phyloP scores from a whole-genome alignment of 1,140 invertebrate genomes.

The Pteromalus puparum region DNA sequence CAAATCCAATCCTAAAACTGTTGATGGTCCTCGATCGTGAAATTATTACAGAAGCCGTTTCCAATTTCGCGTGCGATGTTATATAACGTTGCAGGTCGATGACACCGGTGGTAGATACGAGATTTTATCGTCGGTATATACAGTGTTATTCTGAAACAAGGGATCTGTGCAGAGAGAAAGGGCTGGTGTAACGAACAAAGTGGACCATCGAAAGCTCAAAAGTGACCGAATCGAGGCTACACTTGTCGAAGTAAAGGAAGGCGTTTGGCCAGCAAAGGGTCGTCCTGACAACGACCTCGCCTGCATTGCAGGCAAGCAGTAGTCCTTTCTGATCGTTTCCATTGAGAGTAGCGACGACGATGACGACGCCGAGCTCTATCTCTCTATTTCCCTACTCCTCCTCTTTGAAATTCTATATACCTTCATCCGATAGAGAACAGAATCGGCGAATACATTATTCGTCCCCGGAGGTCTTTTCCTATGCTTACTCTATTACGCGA shows the following conservation, averaged over 20 bases:
- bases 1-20: background rate
- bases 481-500: no score
- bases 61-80: no score
- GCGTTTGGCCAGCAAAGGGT: conserved; percentile 57
- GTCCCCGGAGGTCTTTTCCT: no score
- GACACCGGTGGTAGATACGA: no score
- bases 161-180: background rate
- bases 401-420: conserved; percentile 40
- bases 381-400: conserved; percentile 21
- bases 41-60: background rate
- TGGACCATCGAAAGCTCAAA: background rate
- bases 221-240: background rate
- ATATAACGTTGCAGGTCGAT: no score
- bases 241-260: background rate
- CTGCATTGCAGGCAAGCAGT: conserved; percentile 69
- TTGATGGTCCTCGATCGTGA: background rate
- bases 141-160: background rate
- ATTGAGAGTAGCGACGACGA: background rate
- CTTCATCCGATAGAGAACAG: background rate
- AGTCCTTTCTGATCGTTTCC: conserved; percentile 31
- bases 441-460: conserved; percentile 24
- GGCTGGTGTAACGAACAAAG: background rate
- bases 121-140: no score
- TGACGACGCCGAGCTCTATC: background rate
- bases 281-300: conserved; percentile 74